phyloP scores from a whole-genome alignment of 1,140 invertebrate genomes.

The Pinna nobilis region DNA sequence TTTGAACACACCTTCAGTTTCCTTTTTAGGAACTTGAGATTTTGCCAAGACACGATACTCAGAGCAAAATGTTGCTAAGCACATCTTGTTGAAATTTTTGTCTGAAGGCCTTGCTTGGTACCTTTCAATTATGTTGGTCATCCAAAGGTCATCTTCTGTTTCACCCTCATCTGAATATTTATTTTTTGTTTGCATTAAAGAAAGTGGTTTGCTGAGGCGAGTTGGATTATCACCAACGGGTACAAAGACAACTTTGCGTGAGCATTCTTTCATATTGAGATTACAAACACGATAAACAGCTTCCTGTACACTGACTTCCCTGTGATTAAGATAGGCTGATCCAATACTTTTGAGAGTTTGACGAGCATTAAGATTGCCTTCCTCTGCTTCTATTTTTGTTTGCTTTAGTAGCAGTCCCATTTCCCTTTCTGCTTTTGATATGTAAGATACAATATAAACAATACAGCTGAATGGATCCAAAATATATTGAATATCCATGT shows the following conservation, averaged over 20 bases:
- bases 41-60: neutral
- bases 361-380: conserved; percentile 21
- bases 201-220: conserved; percentile 10
- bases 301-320: conserved; percentile 42
- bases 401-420: conserved; percentile 18
- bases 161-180: neutral
- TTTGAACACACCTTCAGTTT: conserved; percentile 7
- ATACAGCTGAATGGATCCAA: conserved; percentile 38
- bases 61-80: neutral
- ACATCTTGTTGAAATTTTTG: neutral
- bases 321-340: conserved; percentile 33
- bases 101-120: neutral
- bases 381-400: conserved; percentile 23
- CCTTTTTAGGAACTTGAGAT: conserved; percentile 8
- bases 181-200: neutral
- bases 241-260: conserved; percentile 33
- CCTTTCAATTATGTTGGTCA: conserved; percentile 1
- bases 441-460: conserved; percentile 35
- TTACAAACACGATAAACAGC: conserved; percentile 31
- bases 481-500: conserved; percentile 43
- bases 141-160: neutral
- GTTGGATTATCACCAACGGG: conserved; percentile 27
- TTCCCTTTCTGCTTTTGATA: conserved; percentile 32
- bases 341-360: conserved; percentile 17
- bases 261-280: conserved; percentile 36